These are phyloP conservation scores for Zootermopsis nevadensis DNA, from an alignment of 2,888 invertebrate species.

Conservation along the genomic window DNA sequence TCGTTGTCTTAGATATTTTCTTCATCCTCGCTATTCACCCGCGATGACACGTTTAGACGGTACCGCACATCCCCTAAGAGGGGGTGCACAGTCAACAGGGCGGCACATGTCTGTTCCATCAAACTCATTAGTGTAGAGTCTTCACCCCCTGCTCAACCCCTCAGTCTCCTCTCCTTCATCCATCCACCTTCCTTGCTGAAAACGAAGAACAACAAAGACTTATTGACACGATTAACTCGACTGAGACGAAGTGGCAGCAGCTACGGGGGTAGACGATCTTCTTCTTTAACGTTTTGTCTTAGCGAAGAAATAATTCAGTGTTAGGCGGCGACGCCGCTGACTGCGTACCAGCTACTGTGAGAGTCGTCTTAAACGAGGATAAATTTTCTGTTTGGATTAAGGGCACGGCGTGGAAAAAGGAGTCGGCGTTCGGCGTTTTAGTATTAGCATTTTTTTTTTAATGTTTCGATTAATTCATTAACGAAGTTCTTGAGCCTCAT, in stretches of 20 bases:
- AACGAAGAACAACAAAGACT: conserved; percentile 44
- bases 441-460: conserved; percentile 21
- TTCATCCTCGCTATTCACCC: conserved; percentile 7
- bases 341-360: not conserved
- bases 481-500: not conserved
- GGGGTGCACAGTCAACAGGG: conserved; percentile 38
- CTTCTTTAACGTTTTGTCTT: conserved; percentile 42
- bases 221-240: conserved; percentile 44
- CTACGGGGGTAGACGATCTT: conserved; percentile 3
- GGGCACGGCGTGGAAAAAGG: conserved; percentile 4
- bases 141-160: conserved; percentile 24
- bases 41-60: conserved; percentile 31
- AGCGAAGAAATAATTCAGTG: conserved; percentile 40
- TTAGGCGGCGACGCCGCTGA: not conserved
- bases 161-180: conserved; percentile 35
- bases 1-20: not conserved
- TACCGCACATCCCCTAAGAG: conserved; percentile 32
- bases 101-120: conserved; percentile 42
- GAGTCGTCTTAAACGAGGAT: conserved; percentile 28
- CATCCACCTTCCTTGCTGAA: conserved; percentile 43
- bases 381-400: conserved; percentile 39
- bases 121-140: conserved; percentile 42
- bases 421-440: conserved; percentile 20
- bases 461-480: not conserved
- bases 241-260: conserved; percentile 40